Evolutionary conservation across 1,140 invertebrate genomes (phyloP).

Genomic region (Sitophilus oryzae): DNA sequence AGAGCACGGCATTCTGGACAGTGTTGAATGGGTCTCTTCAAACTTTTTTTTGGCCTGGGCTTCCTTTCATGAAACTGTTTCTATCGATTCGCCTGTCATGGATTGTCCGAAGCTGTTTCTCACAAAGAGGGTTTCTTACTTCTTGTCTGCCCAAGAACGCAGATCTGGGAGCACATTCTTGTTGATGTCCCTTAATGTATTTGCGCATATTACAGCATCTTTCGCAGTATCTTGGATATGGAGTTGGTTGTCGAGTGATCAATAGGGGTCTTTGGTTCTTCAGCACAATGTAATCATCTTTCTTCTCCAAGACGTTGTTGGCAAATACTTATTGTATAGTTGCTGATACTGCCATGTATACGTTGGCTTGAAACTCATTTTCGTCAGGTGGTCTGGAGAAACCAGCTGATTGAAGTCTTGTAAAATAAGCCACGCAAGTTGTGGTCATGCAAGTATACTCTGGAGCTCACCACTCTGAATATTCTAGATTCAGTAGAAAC

Average conservation of each 20-base stretch:
- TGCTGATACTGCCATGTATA: slow-evolving; percentile 21
- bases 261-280: slow-evolving; percentile 5
- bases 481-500: slow-evolving; percentile 1
- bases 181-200: too few relatives aligned
- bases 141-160: too few relatives aligned
- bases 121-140: too few relatives aligned
- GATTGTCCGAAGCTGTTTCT: too few relatives aligned
- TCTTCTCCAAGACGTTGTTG: slow-evolving; percentile 20
- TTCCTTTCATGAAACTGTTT: too few relatives aligned
- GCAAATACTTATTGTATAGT: slow-evolving; percentile 23
- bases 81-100: too few relatives aligned
- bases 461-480: slow-evolving; percentile 16
- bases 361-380: slow-evolving; percentile 15
- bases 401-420: background rate
- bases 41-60: too few relatives aligned
- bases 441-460: slow-evolving; percentile 1
- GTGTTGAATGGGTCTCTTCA: too few relatives aligned
- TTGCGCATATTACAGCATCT: too few relatives aligned
- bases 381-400: background rate
- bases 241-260: slow-evolving; percentile 7
- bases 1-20: too few relatives aligned
- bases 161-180: too few relatives aligned
- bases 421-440: background rate
- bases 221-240: slow-evolving; percentile 12
- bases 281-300: slow-evolving; percentile 18